Evolutionary conservation across 2,113 vertebrate species (phyloP).

Genomic region (Nestor notabilis): DNA sequence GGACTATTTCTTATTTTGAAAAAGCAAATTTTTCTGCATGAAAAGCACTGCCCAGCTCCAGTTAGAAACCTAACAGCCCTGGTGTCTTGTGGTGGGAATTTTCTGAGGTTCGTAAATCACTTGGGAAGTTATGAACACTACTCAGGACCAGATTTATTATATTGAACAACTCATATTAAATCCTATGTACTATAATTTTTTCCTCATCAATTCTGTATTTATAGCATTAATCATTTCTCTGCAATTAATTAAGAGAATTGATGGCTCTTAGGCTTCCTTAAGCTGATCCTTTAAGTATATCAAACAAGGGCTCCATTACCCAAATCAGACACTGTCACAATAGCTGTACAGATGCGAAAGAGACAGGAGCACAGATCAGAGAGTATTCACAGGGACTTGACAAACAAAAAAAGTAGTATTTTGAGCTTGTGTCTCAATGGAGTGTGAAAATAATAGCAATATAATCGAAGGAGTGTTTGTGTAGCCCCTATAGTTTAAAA

Average conservation of each 20-base stretch:
- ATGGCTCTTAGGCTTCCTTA: constrained; percentile 29
- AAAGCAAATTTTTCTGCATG: neutral
- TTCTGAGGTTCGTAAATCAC: constrained; percentile 11
- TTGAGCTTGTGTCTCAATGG: constrained; percentile 43
- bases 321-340: constrained; percentile 25
- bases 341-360: constrained; percentile 37
- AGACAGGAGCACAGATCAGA: constrained; percentile 41
- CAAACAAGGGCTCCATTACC: constrained; percentile 11
- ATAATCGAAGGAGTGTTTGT: constrained; percentile 42
- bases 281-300: constrained; percentile 28
- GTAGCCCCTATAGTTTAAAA: constrained; percentile 58
- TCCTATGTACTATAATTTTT: neutral
- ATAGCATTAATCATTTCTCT: constrained; percentile 25
- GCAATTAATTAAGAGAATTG: constrained; percentile 49
- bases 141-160: neutral
- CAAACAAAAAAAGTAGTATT: constrained; percentile 47
- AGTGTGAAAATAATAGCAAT: constrained; percentile 32
- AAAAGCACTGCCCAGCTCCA: neutral
- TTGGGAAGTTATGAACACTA: neutral
- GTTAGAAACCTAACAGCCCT: neutral
- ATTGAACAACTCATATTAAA: neutral
- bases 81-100: neutral
- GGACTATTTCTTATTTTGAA: neutral
- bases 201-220: constrained; percentile 21
- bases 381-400: constrained; percentile 43